Evolutionary conservation across 2,113 vertebrate species (phyloP).

Genomic region (Hoplias malabaricus): DNA sequence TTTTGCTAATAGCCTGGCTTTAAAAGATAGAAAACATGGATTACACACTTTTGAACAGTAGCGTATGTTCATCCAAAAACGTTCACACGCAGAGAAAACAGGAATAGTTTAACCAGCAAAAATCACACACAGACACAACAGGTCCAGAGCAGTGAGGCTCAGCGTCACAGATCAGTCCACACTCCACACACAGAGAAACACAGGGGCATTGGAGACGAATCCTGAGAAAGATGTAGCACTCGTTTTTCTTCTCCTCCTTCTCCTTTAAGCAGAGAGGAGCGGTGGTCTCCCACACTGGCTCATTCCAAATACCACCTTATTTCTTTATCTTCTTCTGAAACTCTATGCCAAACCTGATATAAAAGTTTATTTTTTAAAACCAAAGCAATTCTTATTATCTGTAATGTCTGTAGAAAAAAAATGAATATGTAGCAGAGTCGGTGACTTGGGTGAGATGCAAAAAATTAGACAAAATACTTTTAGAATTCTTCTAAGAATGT

Average conservation of each 20-base stretch:
- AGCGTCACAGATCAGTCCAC: neutral
- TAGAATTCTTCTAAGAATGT: neutral
- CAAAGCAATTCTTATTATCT: slow-evolving; percentile 75
- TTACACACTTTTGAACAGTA: neutral
- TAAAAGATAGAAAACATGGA: neutral
- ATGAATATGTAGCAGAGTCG: slow-evolving; percentile 81
- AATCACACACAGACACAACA: neutral
- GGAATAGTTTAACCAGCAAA: slow-evolving; percentile 19
- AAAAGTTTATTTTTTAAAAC: slow-evolving; percentile 79
- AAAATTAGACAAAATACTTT: slow-evolving; percentile 48
- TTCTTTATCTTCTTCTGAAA: slow-evolving; percentile 38
- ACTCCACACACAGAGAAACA: neutral
- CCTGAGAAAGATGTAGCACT: slow-evolving; percentile 69
- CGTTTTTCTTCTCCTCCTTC: slow-evolving; percentile 31
- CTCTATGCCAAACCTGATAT: slow-evolving; percentile 77
- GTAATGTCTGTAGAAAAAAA: slow-evolving; percentile 63
- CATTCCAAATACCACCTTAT: slow-evolving; percentile 55
- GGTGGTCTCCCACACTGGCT: slow-evolving; percentile 50
- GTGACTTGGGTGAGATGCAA: slow-evolving; percentile 78
- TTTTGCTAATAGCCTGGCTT: too few species aligned
- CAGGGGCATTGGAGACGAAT: slow-evolving; percentile 22
- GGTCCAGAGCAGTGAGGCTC: neutral
- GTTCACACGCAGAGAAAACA: slow-evolving; percentile 19
- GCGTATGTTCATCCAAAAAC: neutral
- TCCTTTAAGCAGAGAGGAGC: slow-evolving; percentile 34